A percentile compares a stretch with the other conserved stretches of the same genome.
These are phyloP conservation scores for Caenorhabditis angaria DNA, from an alignment of 2,888 invertebrate genomes.

Conservation along the genomic window DNA sequence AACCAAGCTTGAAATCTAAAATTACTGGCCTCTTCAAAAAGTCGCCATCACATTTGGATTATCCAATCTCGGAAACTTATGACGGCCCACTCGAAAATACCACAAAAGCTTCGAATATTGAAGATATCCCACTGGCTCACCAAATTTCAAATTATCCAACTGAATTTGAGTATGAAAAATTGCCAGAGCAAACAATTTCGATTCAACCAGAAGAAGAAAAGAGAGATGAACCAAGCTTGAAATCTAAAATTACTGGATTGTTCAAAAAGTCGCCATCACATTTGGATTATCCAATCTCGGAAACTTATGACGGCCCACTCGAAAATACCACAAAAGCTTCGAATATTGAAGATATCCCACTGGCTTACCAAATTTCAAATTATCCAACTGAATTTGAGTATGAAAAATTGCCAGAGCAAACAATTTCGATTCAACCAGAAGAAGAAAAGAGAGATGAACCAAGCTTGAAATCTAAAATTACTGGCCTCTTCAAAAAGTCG, in stretches of 20 bases:
- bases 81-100: constrained; percentile 34
- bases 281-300: constrained; percentile 23
- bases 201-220: constrained; percentile 20
- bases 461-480: constrained; percentile 23
- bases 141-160: constrained; percentile 26
- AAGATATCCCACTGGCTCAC: constrained; percentile 16
- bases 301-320: constrained; percentile 20
- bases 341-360: constrained; percentile 42
- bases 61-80: constrained; percentile 35
- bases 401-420: constrained; percentile 13
- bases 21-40: constrained; percentile 32
- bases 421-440: constrained; percentile 14
- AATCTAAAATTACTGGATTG: constrained; percentile 24
- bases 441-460: constrained; percentile 24
- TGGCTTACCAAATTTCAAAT: constrained; percentile 37
- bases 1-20: constrained; percentile 12
- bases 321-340: constrained; percentile 15
- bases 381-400: constrained; percentile 31
- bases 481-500: constrained; percentile 28
- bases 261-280: constrained; percentile 28
- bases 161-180: constrained; percentile 27
- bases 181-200: constrained; percentile 15
- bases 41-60: constrained; percentile 32
- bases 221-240: constrained; percentile 17
- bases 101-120: constrained; percentile 9